phyloP scores from a whole-genome alignment of 2,797 vertebrate species.

The Paedocypris micromegethes region DNA sequence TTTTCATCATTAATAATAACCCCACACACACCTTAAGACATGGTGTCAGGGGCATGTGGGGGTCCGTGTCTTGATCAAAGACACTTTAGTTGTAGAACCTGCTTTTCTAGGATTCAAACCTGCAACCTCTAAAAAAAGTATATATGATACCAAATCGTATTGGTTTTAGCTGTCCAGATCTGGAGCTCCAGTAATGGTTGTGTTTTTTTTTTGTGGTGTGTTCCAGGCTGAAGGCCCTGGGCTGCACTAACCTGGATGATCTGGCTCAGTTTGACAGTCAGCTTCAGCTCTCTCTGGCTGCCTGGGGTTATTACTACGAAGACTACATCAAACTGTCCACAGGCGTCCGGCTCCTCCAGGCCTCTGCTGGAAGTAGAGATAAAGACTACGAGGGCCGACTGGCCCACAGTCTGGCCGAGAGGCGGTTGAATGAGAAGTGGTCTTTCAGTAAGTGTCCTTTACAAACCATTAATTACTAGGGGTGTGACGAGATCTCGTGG shows the following conservation, averaged over 20 bases:
- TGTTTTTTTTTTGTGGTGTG: not conserved
- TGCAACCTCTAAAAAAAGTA: no score
- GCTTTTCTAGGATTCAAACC: no score
- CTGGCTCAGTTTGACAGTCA: slow-evolving; percentile 72
- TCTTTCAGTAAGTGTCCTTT: slow-evolving; percentile 65
- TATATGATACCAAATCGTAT: no score
- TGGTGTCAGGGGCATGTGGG: no score
- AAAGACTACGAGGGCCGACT: slow-evolving; percentile 76
- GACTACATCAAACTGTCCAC: slow-evolving; percentile 76
- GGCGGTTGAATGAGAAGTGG: slow-evolving; percentile 80
- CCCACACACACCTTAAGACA: no score
- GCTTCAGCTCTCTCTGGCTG: slow-evolving; percentile 72
- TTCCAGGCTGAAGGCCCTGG: slow-evolving; percentile 69
- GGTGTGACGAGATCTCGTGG: no score
- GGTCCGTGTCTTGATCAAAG: no score
- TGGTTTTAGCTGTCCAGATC: no score
- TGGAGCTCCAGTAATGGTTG: not conserved
- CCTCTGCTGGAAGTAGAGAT: slow-evolving; percentile 68
- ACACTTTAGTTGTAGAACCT: no score
- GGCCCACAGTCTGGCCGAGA: slow-evolving; percentile 72
- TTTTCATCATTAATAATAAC: no score
- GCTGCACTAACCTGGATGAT: slow-evolving; percentile 75
- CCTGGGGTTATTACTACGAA: slow-evolving; percentile 78
- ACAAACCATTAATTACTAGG: no score
- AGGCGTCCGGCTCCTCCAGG: slow-evolving; percentile 70